These are phyloP conservation scores for Umimayanthus chanpuru DNA, from an alignment of 92 coral and sea anemone species.

Conservation along the genomic window DNA sequence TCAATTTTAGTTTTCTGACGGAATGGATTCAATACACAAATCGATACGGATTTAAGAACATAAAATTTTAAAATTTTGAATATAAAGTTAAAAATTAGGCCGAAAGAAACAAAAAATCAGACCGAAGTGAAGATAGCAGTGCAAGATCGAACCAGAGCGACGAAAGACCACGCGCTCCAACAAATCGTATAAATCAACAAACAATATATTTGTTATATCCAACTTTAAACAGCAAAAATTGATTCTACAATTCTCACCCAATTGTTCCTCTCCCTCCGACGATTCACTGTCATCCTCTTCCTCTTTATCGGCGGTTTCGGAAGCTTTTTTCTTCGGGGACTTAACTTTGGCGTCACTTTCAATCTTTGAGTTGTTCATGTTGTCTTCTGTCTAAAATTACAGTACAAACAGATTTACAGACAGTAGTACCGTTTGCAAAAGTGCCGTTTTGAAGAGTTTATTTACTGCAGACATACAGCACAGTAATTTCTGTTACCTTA, in stretches of 20 bases:
- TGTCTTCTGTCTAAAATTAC: conserved; percentile 27
- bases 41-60: neutral
- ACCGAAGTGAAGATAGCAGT: neutral
- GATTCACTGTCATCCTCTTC: conserved; percentile 76
- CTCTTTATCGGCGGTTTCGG: conserved; percentile 42
- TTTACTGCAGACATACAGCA: conserved; percentile 1
- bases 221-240: neutral
- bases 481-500: neutral
- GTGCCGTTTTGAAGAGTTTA: neutral
- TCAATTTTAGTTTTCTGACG: neutral
- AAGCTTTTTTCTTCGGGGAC: conserved; percentile 41
- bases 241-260: conserved; percentile 49
- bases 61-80: neutral
- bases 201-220: neutral
- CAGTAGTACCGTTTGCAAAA: neutral
- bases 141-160: neutral
- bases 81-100: neutral
- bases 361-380: conserved; percentile 16
- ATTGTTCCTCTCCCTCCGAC: conserved; percentile 69
- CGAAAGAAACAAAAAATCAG: neutral
- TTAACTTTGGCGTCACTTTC: conserved; percentile 53
- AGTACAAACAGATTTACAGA: neutral
- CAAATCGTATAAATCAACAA: neutral
- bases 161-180: conserved; percentile 18
- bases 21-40: too few relatives aligned